Percentiles rank a stretch among this genome's conserved stretches.
phyloP scores from a whole-genome alignment of 2,888 invertebrate genomes.

The Seira ritae region DNA sequence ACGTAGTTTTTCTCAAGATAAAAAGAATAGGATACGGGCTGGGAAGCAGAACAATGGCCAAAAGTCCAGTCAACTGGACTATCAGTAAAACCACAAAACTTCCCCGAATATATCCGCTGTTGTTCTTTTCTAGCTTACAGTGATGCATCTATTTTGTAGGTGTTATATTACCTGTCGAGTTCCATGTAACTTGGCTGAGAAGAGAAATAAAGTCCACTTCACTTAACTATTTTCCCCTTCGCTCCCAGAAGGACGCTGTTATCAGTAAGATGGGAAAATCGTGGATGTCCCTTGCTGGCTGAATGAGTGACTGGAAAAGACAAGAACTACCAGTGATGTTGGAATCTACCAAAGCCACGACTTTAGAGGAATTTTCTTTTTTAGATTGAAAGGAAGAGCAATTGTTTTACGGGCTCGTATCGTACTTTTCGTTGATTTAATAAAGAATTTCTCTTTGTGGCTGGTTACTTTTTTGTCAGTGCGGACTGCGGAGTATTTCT shows the following conservation, averaged over 20 bases:
- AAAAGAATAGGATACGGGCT: conserved; percentile 5
- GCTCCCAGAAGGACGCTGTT: neutral
- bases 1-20: conserved; percentile 7
- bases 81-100: conserved; percentile 19
- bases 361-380: neutral
- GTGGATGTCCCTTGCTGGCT: conserved; percentile 28
- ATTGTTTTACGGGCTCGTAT: neutral
- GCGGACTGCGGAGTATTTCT: no score
- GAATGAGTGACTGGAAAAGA: conserved; percentile 53
- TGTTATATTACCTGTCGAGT: conserved; percentile 15
- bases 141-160: neutral
- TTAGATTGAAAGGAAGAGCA: neutral
- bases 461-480: neutral
- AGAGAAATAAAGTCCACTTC: neutral
- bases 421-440: conserved; percentile 24
- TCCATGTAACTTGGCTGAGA: neutral
- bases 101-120: neutral
- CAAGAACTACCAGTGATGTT: conserved; percentile 15
- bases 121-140: neutral
- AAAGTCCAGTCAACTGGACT: conserved; percentile 22
- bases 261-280: conserved; percentile 32
- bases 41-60: conserved; percentile 20
- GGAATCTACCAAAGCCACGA: neutral
- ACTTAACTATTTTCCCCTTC: neutral
- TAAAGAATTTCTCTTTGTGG: neutral